Evolutionary conservation across 2,113 vertebrate genomes (phyloP).

Genomic region (Ochotona curzoniae): DNA sequence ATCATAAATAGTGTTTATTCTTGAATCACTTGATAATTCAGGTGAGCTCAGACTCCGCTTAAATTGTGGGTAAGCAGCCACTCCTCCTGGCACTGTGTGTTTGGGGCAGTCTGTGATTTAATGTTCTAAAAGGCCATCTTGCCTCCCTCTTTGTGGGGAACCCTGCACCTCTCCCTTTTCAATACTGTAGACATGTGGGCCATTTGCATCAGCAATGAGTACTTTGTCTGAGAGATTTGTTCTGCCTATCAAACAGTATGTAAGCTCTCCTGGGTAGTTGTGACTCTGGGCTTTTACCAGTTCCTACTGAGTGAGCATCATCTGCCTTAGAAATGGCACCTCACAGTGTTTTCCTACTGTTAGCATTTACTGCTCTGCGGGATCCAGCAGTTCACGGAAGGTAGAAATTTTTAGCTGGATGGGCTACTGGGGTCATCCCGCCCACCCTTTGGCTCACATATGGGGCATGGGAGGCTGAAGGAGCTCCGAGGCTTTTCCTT

Average conservation of each 20-base stretch:
- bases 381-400: background rate
- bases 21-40: background rate
- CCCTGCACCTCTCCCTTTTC: rapidly evolving
- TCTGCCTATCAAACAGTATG: conserved; percentile 55
- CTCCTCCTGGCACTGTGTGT: background rate
- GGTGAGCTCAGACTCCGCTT: conserved; percentile 14
- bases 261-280: conserved; percentile 43
- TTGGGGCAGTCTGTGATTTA: background rate
- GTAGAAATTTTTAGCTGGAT: background rate
- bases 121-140: background rate
- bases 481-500: background rate
- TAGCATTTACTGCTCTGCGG: conserved; percentile 6
- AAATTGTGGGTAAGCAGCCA: background rate
- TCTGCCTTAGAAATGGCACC: conserved; percentile 44
- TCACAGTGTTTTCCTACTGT: conserved; percentile 34
- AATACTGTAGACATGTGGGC: background rate
- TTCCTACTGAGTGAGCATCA: conserved; percentile 58
- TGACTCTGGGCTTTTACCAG: conserved; percentile 55
- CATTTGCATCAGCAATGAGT: conserved; percentile 54
- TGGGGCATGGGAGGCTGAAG: background rate
- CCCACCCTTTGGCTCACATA: background rate
- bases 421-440: background rate
- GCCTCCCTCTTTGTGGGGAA: background rate
- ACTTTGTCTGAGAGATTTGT: conserved; percentile 57
- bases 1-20: background rate